A percentile compares a stretch with the other conserved stretches of the same genome.
phyloP scores from a whole-genome alignment of 2,797 vertebrate species.

The Dallia pectoralis region DNA sequence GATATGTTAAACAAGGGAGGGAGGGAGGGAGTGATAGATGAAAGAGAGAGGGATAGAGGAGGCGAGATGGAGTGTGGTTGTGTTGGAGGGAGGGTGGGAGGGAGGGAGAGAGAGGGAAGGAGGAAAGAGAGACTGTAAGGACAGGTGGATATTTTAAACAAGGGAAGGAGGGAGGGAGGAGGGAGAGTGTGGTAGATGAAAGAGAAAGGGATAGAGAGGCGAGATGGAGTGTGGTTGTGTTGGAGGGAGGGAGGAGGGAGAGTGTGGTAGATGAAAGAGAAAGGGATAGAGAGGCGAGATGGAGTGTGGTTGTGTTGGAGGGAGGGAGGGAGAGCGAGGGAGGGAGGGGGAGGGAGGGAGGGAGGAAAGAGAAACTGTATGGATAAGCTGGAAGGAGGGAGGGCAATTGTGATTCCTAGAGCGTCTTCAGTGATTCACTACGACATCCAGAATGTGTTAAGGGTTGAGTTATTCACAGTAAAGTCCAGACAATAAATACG shows the following conservation, averaged over 20 bases:
- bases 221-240: too few relatives aligned
- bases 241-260: neutral
- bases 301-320: neutral
- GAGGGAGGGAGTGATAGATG: neutral
- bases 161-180: neutral
- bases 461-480: neutral
- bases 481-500: neutral
- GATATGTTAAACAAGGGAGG: neutral
- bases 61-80: neutral
- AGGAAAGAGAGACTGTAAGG: neutral
- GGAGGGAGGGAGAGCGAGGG: neutral
- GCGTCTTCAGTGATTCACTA: neutral
- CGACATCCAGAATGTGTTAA: neutral
- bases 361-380: neutral
- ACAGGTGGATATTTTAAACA: neutral
- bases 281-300: neutral
- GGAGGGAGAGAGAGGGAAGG: neutral
- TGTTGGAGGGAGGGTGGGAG: neutral
- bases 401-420: neutral
- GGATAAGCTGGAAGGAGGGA: neutral
- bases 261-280: too few relatives aligned
- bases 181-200: too few relatives aligned
- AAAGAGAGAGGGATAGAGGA: neutral
- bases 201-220: neutral
- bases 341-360: neutral